Evolutionary conservation across 2,113 vertebrate species (phyloP), one percentile per base, ranked within the genome.

Genomic region (Galbula dea): DNA sequence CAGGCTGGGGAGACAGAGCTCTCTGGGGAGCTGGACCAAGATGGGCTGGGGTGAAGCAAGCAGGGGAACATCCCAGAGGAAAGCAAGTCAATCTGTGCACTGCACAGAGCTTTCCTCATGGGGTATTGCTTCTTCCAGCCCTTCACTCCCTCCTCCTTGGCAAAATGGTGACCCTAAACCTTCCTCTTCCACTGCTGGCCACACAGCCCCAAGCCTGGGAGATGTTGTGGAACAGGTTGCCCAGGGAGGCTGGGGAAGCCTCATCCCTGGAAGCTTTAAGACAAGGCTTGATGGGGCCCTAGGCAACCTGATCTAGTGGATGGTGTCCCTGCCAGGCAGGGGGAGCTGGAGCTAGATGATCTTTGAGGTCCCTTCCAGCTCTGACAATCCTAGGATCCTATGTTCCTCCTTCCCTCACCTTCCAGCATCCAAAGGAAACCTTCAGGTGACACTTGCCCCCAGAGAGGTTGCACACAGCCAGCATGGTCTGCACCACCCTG

Each of bases 71-170:
- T 79, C 67, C 83, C 54, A 68, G 45, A 34, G 63, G 75, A 34
- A 24, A 32, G 4, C 8, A 27, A 23, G 12, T 36, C 37, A 20
- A 15, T 1, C n/a, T n/a, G n/a, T 10, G 36, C 58, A 7, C 14
- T 6, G 10, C 81, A 19, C 82, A 29, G 34, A 51, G 45, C 19
- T 14, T 58, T 59, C 41, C 30, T 37, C 39, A 3, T 0, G 0
- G 30, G 21, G 24, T 0, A 0, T 9, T 4, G 41, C 27, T 4
- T 0, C 41, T 39, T 9, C 67, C 57, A 46, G 7, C 10, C 24
- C 57, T 55, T 43, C 48, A 1, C 62, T 29, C 21, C 15, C 29
- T 45, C 29, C n/a, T 63, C 15, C 71, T 32, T 4, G 15, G 57
- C 49, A n/a, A 22, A 39, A 16, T 2, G 2, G 16, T 0, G 36